Conservation (phyloP, 2,797 vertebrate genomes). For the Phalanger gymnotis region DNA sequence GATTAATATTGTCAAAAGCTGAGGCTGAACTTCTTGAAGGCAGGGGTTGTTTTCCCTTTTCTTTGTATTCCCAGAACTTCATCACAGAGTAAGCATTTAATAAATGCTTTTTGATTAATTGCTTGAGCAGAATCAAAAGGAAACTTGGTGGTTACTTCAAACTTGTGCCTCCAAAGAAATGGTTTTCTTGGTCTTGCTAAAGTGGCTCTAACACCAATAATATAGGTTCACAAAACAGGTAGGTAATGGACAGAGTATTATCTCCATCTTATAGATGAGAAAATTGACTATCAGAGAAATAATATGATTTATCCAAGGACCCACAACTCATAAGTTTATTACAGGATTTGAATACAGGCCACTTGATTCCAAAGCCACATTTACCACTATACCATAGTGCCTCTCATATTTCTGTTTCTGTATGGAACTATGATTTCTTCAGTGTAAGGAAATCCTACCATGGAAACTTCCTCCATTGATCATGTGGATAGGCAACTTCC, state of each 20-base stretch:
- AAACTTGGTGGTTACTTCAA: background rate
- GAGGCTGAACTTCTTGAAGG: background rate
- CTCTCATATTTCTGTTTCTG: background rate
- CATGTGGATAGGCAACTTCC: background rate
- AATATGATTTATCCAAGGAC: background rate
- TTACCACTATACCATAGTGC: background rate
- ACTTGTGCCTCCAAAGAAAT: background rate
- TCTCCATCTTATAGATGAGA: background rate
- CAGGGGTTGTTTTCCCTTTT: background rate
- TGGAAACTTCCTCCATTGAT: background rate
- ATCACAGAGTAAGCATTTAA: background rate
- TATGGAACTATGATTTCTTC: background rate
- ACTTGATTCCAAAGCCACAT: background rate
- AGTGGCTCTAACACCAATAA: constrained; percentile 6
- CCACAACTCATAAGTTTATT: background rate
- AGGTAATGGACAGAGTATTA: background rate
- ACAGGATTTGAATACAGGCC: background rate
- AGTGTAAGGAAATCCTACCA: background rate
- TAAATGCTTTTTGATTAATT: background rate
- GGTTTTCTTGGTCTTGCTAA: constrained; percentile 32
- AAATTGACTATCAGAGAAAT: background rate
- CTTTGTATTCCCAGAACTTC: background rate
- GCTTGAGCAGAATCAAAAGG: background rate
- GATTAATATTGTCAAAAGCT: background rate
- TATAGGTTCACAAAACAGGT: background rate